These are phyloP conservation scores for Nyctereutes procyonoides DNA, from an alignment of 2,113 vertebrate species.

Conservation along the genomic window DNA sequence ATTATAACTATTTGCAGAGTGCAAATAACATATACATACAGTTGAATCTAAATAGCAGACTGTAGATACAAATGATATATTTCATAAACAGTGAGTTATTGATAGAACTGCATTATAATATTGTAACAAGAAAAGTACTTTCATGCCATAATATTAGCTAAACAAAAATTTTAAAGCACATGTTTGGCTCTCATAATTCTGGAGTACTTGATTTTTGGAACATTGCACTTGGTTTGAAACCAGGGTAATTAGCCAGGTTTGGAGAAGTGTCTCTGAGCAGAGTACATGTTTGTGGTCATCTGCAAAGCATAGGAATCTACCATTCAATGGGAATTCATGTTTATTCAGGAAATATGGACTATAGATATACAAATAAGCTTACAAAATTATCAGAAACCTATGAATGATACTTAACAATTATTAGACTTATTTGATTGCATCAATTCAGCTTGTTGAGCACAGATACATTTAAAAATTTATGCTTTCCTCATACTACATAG, in stretches of 20 bases:
- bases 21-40: conserved; percentile 37
- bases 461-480: background rate
- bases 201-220: conserved; percentile 30
- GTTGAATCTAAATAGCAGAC: background rate
- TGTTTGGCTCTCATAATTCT: conserved; percentile 40
- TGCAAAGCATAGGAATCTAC: background rate
- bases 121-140: background rate
- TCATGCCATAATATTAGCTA: background rate
- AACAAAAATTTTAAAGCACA: background rate
- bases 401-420: background rate
- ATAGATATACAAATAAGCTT: background rate
- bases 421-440: background rate
- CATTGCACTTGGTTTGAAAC: conserved; percentile 36
- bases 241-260: background rate
- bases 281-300: background rate
- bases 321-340: background rate
- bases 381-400: background rate
- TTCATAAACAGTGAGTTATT: background rate
- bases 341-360: conserved; percentile 36
- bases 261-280: background rate
- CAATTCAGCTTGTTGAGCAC: background rate
- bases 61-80: conserved; percentile 2
- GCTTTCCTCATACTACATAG: background rate
- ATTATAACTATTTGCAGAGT: conserved; percentile 37
- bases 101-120: background rate